Evolutionary conservation across 1,140 invertebrate genomes (phyloP).

Genomic region (Tetramorium parvispinum): DNA sequence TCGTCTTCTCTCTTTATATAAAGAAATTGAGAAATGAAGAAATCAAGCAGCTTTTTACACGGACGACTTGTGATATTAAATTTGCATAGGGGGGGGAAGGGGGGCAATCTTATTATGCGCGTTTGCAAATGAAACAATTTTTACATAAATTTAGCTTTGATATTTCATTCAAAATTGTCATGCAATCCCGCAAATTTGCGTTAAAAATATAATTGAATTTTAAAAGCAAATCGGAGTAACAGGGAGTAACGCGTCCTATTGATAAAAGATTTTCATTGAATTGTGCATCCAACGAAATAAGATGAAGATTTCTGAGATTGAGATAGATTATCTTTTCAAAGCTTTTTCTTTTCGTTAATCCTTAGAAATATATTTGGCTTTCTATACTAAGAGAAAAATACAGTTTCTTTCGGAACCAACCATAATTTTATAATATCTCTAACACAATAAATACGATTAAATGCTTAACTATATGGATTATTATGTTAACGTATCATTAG

Average conservation of each 20-base stretch:
- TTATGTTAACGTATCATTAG: no score
- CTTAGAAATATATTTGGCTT: neutral
- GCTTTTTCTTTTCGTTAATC: neutral
- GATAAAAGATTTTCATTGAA: neutral
- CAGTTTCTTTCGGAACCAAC: no score
- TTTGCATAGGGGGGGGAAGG: no score
- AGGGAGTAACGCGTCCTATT: neutral
- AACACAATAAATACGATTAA: no score
- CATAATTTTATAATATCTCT: no score
- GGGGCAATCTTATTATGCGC: neutral
- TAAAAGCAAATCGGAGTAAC: neutral
- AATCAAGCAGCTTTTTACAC: neutral
- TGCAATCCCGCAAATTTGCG: neutral
- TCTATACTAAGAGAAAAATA: no score
- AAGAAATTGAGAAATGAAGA: neutral
- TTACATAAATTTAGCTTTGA: neutral
- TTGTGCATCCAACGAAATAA: neutral
- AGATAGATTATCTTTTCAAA: neutral
- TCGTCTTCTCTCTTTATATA: neutral
- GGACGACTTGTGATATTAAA: neutral
- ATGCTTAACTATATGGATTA: no score
- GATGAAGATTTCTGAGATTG: neutral
- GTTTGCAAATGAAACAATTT: neutral
- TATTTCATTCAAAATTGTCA: neutral
- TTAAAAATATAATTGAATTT: neutral